A percentile compares a stretch with the other conserved stretches of the same genome.
phyloP scores from a whole-genome alignment of 2,797 vertebrate species.

The Cirrhinus molitorella region DNA sequence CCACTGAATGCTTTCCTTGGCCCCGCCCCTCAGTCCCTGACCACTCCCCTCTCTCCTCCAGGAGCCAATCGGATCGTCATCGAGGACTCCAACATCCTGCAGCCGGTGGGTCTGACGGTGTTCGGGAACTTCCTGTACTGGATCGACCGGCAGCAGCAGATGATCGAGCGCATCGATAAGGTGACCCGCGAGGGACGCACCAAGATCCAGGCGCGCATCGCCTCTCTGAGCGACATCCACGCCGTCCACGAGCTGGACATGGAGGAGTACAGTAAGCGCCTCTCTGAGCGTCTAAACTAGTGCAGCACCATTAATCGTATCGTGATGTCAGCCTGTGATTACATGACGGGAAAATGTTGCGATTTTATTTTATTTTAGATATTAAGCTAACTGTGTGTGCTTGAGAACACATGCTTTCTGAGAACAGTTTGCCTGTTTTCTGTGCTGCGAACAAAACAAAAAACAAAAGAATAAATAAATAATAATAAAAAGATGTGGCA shows the following conservation, averaged over 20 bases:
- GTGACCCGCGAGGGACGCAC: constrained; percentile 91
- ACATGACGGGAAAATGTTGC: too few relatives aligned
- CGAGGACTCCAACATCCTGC: constrained; percentile 96
- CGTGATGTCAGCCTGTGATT: too few relatives aligned
- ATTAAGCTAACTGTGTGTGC: too few relatives aligned
- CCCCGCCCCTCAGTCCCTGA: constrained; percentile 13
- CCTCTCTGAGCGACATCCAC: constrained; percentile 94
- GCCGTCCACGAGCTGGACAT: constrained; percentile 92
- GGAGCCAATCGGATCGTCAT: constrained; percentile 94
- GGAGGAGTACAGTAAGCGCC: constrained; percentile 92
- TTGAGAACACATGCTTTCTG: too few relatives aligned
- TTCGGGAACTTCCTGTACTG: constrained; percentile 96
- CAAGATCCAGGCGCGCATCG: constrained; percentile 96
- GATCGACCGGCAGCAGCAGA: constrained; percentile 98
- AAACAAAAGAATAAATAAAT: too few relatives aligned
- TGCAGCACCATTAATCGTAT: too few relatives aligned
- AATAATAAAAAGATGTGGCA: too few relatives aligned
- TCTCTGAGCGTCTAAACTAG: background rate
- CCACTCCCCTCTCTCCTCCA: constrained; percentile 61
- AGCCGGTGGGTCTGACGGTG: constrained; percentile 94
- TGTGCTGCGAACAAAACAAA: too few relatives aligned
- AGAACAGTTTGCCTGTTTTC: too few relatives aligned
- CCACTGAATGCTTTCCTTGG: constrained; percentile 51
- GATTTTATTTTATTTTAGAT: too few relatives aligned
- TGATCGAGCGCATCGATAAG: constrained; percentile 98